Base-by-base conservation (phyloP, 2,888 invertebrate genomes). In the Spatulosminthurus flaviceps region DNA sequence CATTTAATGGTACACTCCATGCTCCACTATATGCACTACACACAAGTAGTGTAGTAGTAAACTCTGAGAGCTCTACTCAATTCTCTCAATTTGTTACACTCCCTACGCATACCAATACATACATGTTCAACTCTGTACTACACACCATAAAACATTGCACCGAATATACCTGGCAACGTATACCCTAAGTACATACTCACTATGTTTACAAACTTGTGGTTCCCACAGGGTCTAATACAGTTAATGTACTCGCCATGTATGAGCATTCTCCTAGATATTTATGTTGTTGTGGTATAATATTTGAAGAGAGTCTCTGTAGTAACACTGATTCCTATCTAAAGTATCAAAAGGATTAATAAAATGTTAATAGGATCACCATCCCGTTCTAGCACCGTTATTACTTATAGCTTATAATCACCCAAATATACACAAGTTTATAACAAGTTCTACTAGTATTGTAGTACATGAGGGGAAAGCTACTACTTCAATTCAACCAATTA, bases 311-410 rank as follows among this genome's bases (percentile, higher is more conserved):
- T 16, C 2, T 51, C 5, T n/a, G 2, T 51, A 1, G 2, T 13
- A n/a, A 19, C 51, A 19, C 51, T n/a, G 51, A 51, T 51, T 51
- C 51, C 51, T 2, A 51, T 51, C 51, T 51, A 5, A 51, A 51
- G 51, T 51, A 51, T 51, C 51, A 51, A 13, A 43, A 73, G 74
- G 73, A 78, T 78, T 78, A 78, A 78, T 78, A 72, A 78, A 78
- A 78, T 78, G 64, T 72, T 73, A 74, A 78, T 73, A 78, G 78
- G 78, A 72, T 72, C 72, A 72, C n/a, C 28, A 69, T 51, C 51
- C 51, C 9, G 51, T n/a, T 51, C 5, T 51, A 16, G 19, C 16
- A 51, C 2, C 51, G 16, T 51, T 51, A 51, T n/a, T 51, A 51
- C 51, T 51, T n/a, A 19, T 51, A 19, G 16, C 41, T 41, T 13